phyloP scores from a whole-genome alignment of 2,888 invertebrate genomes.

The Agrenia bidenticulata region DNA sequence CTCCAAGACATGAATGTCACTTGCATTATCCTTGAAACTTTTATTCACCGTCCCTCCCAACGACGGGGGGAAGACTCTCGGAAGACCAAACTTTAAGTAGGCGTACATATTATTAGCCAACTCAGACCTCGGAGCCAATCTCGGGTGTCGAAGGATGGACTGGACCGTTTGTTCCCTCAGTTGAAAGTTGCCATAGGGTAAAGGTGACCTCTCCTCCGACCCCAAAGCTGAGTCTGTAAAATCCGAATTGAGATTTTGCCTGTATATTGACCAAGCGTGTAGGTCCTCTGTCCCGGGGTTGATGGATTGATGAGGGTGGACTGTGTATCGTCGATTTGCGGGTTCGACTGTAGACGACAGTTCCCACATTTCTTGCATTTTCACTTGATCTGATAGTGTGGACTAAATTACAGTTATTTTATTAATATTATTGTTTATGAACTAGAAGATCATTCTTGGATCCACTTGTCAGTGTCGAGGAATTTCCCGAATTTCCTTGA shows the following conservation, averaged over 20 bases:
- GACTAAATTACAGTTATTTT: too few relatives aligned
- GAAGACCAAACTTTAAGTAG: constrained; percentile 89
- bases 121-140: constrained; percentile 64
- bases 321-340: constrained; percentile 11
- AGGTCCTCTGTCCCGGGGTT: constrained; percentile 71
- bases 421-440: too few relatives aligned
- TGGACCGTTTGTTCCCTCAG: constrained; percentile 89
- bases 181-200: constrained; percentile 93
- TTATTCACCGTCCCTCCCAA: constrained; percentile 62
- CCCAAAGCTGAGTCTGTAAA: constrained; percentile 92
- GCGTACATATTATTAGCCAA: constrained; percentile 90
- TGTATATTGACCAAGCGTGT: constrained; percentile 88
- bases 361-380: constrained; percentile 59
- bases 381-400: too few relatives aligned
- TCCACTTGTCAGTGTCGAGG: too few relatives aligned
- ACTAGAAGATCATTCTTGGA: too few relatives aligned
- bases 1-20: constrained; percentile 55
- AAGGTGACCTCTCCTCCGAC: constrained; percentile 86
- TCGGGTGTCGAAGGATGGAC: constrained; percentile 82
- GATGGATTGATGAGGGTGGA: constrained; percentile 22
- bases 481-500: neutral
- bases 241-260: constrained; percentile 89
- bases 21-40: constrained; percentile 16
- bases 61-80: constrained; percentile 85
- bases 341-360: constrained; percentile 45